Conservation (phyloP, 2,888 invertebrate species). For the Bombylius discolor region DNA sequence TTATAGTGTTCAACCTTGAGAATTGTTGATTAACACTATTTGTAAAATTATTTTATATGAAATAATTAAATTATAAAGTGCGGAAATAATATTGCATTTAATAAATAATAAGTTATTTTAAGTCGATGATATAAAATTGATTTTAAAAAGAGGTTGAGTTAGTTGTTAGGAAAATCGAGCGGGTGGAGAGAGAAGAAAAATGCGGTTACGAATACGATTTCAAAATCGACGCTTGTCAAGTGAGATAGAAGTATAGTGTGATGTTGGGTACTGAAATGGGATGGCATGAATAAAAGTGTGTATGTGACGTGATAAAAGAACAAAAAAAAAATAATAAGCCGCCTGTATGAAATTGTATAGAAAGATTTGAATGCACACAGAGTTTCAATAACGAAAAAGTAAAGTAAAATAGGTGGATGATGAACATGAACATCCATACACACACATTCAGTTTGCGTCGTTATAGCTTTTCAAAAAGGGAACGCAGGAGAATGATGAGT, state of each 20-base stretch:
- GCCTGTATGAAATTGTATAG: neutral
- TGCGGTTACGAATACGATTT: constrained; percentile 16
- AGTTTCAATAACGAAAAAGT: too few relatives aligned
- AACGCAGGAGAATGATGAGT: too few relatives aligned
- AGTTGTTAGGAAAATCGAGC: neutral
- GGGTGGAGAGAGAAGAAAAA: constrained; percentile 6
- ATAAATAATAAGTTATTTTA: too few relatives aligned
- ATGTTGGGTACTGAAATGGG: neutral
- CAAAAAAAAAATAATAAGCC: neutral
- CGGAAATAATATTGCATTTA: too few relatives aligned
- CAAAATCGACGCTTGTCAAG: constrained; percentile 16
- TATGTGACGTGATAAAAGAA: constrained; percentile 1
- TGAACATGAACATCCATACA: too few relatives aligned
- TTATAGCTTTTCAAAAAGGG: too few relatives aligned
- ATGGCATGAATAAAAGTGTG: constrained; percentile 3
- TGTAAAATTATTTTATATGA: neutral
- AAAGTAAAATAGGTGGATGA: too few relatives aligned
- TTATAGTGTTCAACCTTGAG: neutral
- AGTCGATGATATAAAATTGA: too few relatives aligned
- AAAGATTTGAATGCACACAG: too few relatives aligned
- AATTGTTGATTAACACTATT: neutral
- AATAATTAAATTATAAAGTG: neutral
- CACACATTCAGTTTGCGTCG: too few relatives aligned
- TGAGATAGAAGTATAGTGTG: constrained; percentile 8
- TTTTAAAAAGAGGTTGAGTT: too few relatives aligned